Evolutionary conservation across 1,140 invertebrate species (phyloP), one percentile per base, ranked within the genome.

Genomic region (Matsumurasca onukii): DNA sequence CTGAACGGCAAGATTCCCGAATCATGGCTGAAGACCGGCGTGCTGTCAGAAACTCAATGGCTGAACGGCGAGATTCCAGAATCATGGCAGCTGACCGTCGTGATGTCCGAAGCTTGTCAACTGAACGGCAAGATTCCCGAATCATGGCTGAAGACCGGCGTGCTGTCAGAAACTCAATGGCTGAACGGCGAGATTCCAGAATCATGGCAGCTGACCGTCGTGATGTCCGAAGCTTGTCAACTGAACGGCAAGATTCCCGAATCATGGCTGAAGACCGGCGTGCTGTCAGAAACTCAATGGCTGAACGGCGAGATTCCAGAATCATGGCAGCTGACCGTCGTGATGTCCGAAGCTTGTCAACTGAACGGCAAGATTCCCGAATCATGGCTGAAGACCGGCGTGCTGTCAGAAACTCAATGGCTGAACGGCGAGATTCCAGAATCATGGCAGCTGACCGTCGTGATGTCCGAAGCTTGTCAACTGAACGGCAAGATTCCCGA

Each of bases 361-460:
- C 34, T 39, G 34, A 39, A 17, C 34, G 34, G 34, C 34, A 17
- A 9, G 34, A 39, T 9, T 9, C 34, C 5, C 34, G 34, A 17
- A 9, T 17, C 34, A 5, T 39, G 5, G 5, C 34, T 9, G 34
- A 39, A 39, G 34, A 39, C 5, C 34, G 34, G 17, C 34, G 34
- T 39, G 5, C 5, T 9, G 34, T 39, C 17, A 5, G 34, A 9
- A 39, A 9, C 5, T 39, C 34, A 9, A 5, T 17, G 2, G n/a
- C 39, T 45, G 65, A 66, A 59, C 39, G 49, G 12, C 2, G 39
- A n/a, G 65, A 66, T 17, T 22, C 45, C 22, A 2, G 39, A 66
- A 15, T 27, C 25, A 25, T 27, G 17, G 5, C 22, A 24, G 25
- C 12, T 59, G 30, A 59, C n/a, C 5, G 65, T 25, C 31, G 34